Evolutionary conservation across 2,888 invertebrate genomes (phyloP), one percentile per base, ranked within the genome.

Genomic region (Scrobipalpa costella): DNA sequence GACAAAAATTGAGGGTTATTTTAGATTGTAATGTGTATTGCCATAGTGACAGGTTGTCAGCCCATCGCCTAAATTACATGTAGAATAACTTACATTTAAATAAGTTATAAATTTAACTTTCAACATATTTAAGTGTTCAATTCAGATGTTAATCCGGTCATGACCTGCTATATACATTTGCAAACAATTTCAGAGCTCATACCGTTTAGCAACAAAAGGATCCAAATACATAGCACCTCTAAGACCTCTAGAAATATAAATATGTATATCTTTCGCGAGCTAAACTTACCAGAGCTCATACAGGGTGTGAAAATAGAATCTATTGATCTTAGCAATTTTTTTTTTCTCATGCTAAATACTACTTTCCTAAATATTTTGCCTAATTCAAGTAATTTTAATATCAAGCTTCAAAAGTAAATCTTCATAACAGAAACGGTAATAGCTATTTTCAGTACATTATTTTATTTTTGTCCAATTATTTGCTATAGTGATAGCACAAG

Each of bases 131-230:
- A 15, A 44, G n/a, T 27, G 44, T 15, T 15, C 44, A 44, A 9
- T 44, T 44, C 44, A 15, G 13, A 40, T 40, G 40, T 40, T 40
- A 44, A 44, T 15, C 44, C 44, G 44, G 15, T 44, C 44, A n/a
- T 44, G 44, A 44, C 44, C 15, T n/a, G 5, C 13, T 44, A 15
- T 44, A 44, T n/a, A 15, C 15, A 44, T 15, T 44, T 40, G 40
- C 13, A 44, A 44, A 15, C 44, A 44, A 44, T 44, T 44, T n/a
- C 57, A 15, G 21, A 57, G 36, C 57, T 57, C 57, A 57, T 57
- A n/a, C 7, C 33, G 34, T 27, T 34, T 34, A 57, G 33, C 34
- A 27, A 57, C 27, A 57, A 57, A 34, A n/a, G 15, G n/a, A 57
- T 34, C 33, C 55, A 55, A 33, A 55, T 27, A 34, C 33, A 19